Conservation (phyloP, 2,113 vertebrate genomes). For the Coptodon bakossiorum region DNA sequence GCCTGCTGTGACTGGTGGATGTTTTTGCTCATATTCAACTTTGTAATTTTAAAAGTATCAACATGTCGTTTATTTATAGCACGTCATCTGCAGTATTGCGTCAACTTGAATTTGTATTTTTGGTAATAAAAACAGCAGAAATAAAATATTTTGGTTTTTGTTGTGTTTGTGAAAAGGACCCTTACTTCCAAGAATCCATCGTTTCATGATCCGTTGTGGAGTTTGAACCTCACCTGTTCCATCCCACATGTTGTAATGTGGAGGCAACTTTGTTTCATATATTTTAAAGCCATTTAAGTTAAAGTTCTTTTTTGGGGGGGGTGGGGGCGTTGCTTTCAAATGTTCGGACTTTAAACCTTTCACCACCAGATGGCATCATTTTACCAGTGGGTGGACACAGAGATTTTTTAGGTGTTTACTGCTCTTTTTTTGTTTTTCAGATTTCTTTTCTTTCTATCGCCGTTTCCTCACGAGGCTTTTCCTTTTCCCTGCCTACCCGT, state of each 20-base stretch:
- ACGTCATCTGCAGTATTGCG: conserved; percentile 83
- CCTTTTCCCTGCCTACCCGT: rapidly evolving
- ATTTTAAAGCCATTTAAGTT: not conserved
- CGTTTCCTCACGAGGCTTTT: not conserved
- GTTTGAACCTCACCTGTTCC: not conserved
- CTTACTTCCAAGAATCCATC: not conserved
- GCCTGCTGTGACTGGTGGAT: conserved; percentile 56
- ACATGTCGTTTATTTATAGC: conserved; percentile 79
- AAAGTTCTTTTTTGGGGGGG: rapidly evolving
- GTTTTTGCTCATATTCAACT: conserved; percentile 3
- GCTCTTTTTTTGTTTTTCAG: not conserved
- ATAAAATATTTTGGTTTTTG: not conserved
- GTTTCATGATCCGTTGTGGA: rapidly evolving
- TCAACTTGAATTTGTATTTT: conserved; percentile 91
- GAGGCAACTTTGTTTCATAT: not conserved
- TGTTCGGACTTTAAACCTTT: not conserved
- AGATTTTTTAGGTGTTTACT: not conserved
- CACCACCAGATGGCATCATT: not conserved
- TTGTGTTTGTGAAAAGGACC: not conserved
- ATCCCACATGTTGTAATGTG: not conserved
- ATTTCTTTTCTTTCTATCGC: not conserved
- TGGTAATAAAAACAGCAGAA: conserved; percentile 81
- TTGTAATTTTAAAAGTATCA: conserved; percentile 53
- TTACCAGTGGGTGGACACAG: not conserved
- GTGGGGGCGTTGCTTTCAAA: not conserved